Percentiles rank a stretch among this genome's conserved stretches.
phyloP scores from a whole-genome alignment of 2,888 invertebrate genomes.

The Synanthedon formicaeformis region DNA sequence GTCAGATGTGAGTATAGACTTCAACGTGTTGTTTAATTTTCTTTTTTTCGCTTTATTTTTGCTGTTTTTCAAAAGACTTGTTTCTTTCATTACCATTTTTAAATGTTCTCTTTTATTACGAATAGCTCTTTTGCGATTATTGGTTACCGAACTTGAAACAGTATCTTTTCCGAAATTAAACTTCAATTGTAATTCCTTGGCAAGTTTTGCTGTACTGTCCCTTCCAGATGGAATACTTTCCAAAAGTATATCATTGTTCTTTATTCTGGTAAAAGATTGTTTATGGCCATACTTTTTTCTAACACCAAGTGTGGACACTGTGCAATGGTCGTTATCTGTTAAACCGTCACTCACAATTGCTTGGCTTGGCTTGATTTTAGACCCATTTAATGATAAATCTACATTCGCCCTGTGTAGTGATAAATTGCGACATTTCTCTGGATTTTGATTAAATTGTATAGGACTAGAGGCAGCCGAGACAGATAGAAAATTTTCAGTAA shows the following conservation, averaged over 20 bases:
- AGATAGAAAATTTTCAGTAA: conserved; percentile 39
- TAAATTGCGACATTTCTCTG: conserved; percentile 16
- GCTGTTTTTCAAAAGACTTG: conserved; percentile 17
- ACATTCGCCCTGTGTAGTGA: conserved; percentile 34
- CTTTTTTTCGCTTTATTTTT: conserved; percentile 24
- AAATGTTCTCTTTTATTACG: conserved; percentile 37
- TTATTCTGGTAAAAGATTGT: background rate
- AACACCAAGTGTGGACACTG: conserved; percentile 9
- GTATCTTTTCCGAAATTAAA: background rate
- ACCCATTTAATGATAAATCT: conserved; percentile 21
- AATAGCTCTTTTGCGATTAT: conserved; percentile 7
- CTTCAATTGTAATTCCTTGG: background rate
- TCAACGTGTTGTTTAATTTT: conserved; percentile 28
- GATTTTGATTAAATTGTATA: conserved; percentile 3
- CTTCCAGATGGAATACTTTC: background rate
- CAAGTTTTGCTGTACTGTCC: background rate
- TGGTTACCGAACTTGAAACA: background rate
- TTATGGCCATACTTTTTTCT: conserved; percentile 2
- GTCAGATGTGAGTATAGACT: conserved; percentile 35
- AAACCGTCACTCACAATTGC: conserved; percentile 7
- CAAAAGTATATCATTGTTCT: background rate
- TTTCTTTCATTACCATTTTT: conserved; percentile 32
- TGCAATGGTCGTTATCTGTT: conserved; percentile 6
- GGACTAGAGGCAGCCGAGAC: conserved; percentile 43
- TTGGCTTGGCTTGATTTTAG: conserved; percentile 6